These are phyloP conservation scores for Drosophila insularis DNA, from an alignment of 1,140 invertebrate genomes.

Conservation along the genomic window DNA sequence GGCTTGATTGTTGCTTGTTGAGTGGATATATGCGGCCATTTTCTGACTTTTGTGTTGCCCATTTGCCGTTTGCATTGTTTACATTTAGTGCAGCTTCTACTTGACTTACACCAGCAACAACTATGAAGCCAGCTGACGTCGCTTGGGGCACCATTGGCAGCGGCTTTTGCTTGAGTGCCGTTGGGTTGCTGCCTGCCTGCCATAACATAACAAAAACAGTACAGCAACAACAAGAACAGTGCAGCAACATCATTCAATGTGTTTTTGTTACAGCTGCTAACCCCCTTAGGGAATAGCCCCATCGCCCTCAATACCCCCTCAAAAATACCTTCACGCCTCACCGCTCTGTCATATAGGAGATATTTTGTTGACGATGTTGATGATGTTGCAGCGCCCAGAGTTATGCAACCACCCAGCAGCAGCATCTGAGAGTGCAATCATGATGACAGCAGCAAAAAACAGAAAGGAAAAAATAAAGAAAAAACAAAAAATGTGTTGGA, in stretches of 20 bases:
- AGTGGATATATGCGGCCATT: slow-evolving; percentile 9
- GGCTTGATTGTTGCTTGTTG: slow-evolving; percentile 19
- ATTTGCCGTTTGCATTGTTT: slow-evolving; percentile 64
- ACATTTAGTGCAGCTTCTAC: slow-evolving; percentile 74
- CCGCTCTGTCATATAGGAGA: neutral
- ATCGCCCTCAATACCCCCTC: neutral
- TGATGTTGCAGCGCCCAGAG: slow-evolving; percentile 36
- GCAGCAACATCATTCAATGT: slow-evolving; percentile 29
- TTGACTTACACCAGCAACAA: slow-evolving; percentile 66
- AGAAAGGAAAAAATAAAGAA: slow-evolving; percentile 3
- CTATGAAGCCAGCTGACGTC: slow-evolving; percentile 60
- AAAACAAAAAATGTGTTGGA: neutral
- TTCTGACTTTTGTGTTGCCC: slow-evolving; percentile 11
- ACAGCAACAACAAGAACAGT: slow-evolving; percentile 11
- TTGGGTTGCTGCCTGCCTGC: slow-evolving; percentile 25
- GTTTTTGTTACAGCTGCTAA: slow-evolving; percentile 40
- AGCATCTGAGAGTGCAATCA: slow-evolving; percentile 39
- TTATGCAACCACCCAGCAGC: slow-evolving; percentile 39
- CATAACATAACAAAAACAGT: slow-evolving; percentile 52
- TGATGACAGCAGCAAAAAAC: slow-evolving; percentile 21
- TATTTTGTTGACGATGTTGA: slow-evolving; percentile 10
- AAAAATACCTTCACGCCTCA: neutral
- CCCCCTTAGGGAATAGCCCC: slow-evolving; percentile 22
- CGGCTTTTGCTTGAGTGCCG: slow-evolving; percentile 54
- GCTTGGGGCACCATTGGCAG: slow-evolving; percentile 34